Base-by-base conservation (phyloP, 2,888 invertebrate species). In the Cistogaster globosa region DNA sequence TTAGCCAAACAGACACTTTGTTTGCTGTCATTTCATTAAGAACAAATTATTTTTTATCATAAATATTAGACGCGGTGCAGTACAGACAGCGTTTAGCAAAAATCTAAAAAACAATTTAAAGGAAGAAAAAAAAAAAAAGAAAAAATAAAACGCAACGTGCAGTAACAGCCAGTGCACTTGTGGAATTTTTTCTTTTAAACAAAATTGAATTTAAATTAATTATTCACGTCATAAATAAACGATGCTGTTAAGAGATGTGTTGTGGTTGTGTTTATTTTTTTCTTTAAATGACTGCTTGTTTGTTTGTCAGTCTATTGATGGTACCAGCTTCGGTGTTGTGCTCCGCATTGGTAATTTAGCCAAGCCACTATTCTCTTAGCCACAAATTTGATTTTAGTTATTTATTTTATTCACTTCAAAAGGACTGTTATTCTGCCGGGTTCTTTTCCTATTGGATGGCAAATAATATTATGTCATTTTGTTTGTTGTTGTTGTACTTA, bases 31-130 rank as follows among this genome's bases (percentile, higher is more conserved):
- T 82, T 85, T 85, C 85, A 85, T 85, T 85, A 85, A 77, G 85
- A 85, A 85, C 82, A 85, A 82, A 85, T 85, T 85, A 85, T 82
- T 85, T 82, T 85, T 85, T 85, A 85, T 85, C 85, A 85, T 82
- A 82, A 85, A 85, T 85, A 60, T 78, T 75, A 42, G 62, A 69
- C 62, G 69, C 58, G 26, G 45, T 38, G 57, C 51, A 48, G 2
- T 38, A 51, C 36, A 62, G 63, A 55, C 78, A 38, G 32, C 48
- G 32, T 48, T 65, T 26, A 60, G 14, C 42, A 12, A 71, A 26
- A 48, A 58, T 2, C 1, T 58, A 38, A n/a, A 36, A 38, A 20
- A 22, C 14, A 67, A 38, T 67, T 60, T 42, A 38, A 22, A 20
- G 42, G 16, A 51, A 60, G 38, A 11, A 20, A 38, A 63, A 6